Percentiles rank a stretch among this genome's conserved stretches.
Conservation (phyloP, 2,797 vertebrate genomes). For the Sebastes diaconus region DNA sequence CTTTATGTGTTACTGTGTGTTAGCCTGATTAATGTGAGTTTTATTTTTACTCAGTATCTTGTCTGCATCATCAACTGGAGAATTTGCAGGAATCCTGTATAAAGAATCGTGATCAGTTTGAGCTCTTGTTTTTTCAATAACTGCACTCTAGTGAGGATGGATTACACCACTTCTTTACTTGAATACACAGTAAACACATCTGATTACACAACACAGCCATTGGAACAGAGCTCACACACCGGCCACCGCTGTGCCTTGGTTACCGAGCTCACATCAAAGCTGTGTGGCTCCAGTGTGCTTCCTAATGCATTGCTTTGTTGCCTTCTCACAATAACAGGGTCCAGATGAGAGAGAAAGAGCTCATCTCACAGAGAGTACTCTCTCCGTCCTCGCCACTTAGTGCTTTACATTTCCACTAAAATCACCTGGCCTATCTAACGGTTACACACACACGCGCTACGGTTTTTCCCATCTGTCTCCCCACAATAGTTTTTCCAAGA, state of each 20-base stretch:
- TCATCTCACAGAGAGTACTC: constrained; percentile 75
- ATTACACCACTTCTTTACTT: constrained; percentile 77
- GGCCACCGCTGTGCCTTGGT: constrained; percentile 77
- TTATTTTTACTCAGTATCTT: constrained; percentile 12
- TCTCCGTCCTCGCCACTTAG: constrained; percentile 81
- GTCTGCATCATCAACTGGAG: constrained; percentile 40
- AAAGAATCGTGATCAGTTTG: constrained; percentile 60
- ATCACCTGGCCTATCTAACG: constrained; percentile 83
- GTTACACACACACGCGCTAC: constrained; percentile 56
- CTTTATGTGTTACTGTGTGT: constrained; percentile 9
- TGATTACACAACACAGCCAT: constrained; percentile 82
- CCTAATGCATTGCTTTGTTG: constrained; percentile 85
- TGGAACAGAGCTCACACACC: constrained; percentile 78
- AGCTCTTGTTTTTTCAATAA: constrained; percentile 61
- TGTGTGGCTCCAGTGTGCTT: constrained; percentile 75
- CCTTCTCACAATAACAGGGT: constrained; percentile 83
- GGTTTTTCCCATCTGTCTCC: constrained; percentile 65
- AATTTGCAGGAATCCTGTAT: constrained; percentile 52
- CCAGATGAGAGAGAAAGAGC: constrained; percentile 82
- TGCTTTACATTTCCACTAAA: constrained; percentile 83
- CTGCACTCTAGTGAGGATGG: constrained; percentile 69
- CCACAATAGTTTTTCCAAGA: constrained; percentile 64
- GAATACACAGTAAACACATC: constrained; percentile 79
- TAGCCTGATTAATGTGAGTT: constrained; percentile 36
- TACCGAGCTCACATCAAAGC: constrained; percentile 85